phyloP scores from a whole-genome alignment of 35 echinoderm and acorn worm genomes.

The Acanthaster planci region DNA sequence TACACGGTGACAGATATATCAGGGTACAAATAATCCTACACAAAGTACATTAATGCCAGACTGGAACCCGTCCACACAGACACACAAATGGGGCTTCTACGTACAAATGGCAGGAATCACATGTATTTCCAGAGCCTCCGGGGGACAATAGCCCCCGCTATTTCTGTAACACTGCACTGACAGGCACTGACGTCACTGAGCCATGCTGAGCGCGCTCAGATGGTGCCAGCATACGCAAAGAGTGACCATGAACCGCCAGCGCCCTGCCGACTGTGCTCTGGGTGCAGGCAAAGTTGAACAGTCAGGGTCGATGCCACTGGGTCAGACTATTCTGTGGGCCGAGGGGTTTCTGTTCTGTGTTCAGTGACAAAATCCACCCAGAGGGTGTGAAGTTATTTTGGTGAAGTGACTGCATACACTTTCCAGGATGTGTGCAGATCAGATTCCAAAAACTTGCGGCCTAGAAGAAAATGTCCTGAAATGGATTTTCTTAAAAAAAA shows the following conservation, averaged over 20 bases:
- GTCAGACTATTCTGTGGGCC: neutral
- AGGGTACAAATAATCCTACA: too few species aligned
- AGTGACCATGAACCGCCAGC: neutral
- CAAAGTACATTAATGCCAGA: too few species aligned
- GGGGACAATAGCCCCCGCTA: neutral
- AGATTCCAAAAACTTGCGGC: too few species aligned
- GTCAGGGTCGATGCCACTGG: slow-evolving; percentile 15
- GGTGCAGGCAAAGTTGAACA: slow-evolving; percentile 15
- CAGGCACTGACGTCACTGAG: slow-evolving; percentile 5
- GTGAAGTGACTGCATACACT: too few species aligned
- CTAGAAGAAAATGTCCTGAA: too few species aligned
- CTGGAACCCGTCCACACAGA: too few species aligned
- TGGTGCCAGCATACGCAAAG: slow-evolving; percentile 16
- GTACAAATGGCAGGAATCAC: neutral
- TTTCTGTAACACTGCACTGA: neutral
- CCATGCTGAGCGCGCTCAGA: slow-evolving; percentile 24
- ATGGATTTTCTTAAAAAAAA: too few species aligned
- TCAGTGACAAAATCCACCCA: too few species aligned
- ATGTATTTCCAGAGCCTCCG: neutral
- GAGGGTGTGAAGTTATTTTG: too few species aligned
- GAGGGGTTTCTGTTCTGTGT: neutral
- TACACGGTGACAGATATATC: too few species aligned
- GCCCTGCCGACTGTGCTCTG: neutral
- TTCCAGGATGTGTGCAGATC: too few species aligned
- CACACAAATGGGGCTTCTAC: neutral